Evolutionary conservation across 1,140 invertebrate species (phyloP).

Genomic region (Dolichoris vasculosae): DNA sequence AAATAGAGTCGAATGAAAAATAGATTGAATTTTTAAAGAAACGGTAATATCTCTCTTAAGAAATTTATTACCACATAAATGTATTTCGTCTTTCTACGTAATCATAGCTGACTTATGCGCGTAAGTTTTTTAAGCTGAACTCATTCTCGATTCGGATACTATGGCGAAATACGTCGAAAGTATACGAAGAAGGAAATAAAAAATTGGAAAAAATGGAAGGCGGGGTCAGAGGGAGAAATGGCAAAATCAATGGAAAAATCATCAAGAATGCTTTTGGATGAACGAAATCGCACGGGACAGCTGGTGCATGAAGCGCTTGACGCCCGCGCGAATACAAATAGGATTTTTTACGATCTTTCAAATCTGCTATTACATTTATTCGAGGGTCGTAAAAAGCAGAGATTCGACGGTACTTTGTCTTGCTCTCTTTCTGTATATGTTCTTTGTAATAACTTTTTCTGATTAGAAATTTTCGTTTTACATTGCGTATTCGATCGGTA

Average conservation of each 20-base stretch:
- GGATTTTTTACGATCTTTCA: slow-evolving; percentile 46
- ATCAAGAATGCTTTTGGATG: slow-evolving; percentile 21
- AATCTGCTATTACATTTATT: slow-evolving; percentile 42
- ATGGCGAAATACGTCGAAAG: background rate
- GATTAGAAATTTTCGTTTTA: slow-evolving; percentile 8
- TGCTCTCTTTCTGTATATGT: background rate
- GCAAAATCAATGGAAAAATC: slow-evolving; percentile 39
- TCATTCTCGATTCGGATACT: background rate
- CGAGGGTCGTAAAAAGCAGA: slow-evolving; percentile 23
- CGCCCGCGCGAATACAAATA: slow-evolving; percentile 34
- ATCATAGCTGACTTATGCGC: too few species aligned
- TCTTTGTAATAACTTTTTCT: slow-evolving; percentile 20
- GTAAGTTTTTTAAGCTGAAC: too few species aligned
- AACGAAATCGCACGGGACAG: background rate
- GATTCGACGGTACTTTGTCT: slow-evolving; percentile 25
- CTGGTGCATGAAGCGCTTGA: background rate
- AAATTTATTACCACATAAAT: too few species aligned
- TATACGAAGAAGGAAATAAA: background rate
- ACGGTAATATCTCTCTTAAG: too few species aligned
- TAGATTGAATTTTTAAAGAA: too few species aligned
- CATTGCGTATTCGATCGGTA: background rate
- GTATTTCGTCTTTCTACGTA: too few species aligned
- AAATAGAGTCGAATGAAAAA: too few species aligned
- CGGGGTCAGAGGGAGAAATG: background rate
- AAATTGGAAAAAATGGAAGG: background rate